These are phyloP conservation scores for Pammene fasciana DNA, from an alignment of 2,888 invertebrate species.

Conservation along the genomic window DNA sequence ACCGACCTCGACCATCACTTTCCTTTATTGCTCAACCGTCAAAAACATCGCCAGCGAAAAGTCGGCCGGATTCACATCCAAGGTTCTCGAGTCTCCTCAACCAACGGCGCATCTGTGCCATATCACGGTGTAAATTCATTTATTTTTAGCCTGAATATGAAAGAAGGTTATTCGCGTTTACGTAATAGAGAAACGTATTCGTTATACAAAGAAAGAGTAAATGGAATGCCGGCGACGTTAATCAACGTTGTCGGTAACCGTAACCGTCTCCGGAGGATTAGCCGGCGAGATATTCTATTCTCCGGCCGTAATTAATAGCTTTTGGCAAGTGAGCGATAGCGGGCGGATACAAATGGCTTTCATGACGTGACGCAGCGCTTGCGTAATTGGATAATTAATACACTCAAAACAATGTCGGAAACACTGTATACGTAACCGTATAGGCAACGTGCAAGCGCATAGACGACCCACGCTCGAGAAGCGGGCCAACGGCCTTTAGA, in stretches of 20 bases:
- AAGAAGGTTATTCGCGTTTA: slow-evolving; percentile 71
- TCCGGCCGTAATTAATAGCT: slow-evolving; percentile 80
- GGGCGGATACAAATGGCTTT: slow-evolving; percentile 68
- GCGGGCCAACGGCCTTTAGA: slow-evolving; percentile 73
- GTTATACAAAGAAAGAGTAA: slow-evolving; percentile 68
- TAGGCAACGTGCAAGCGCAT: slow-evolving; percentile 64
- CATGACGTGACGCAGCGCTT: slow-evolving; percentile 69
- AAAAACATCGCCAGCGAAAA: slow-evolving; percentile 50
- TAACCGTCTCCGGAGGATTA: slow-evolving; percentile 80
- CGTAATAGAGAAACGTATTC: slow-evolving; percentile 65
- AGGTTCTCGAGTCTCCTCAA: too few species aligned
- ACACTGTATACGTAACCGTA: slow-evolving; percentile 55
- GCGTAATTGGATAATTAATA: slow-evolving; percentile 74
- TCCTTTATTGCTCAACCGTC: slow-evolving; percentile 59
- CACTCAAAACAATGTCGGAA: slow-evolving; percentile 65
- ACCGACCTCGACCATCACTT: slow-evolving; percentile 57
- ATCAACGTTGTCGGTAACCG: slow-evolving; percentile 80
- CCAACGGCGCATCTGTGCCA: slow-evolving; percentile 61
- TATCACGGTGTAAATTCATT: slow-evolving; percentile 69
- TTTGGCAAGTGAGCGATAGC: slow-evolving; percentile 79
- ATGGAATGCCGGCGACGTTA: slow-evolving; percentile 76
- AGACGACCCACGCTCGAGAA: slow-evolving; percentile 71
- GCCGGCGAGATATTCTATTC: slow-evolving; percentile 80
- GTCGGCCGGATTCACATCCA: slow-evolving; percentile 54
- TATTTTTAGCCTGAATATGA: slow-evolving; percentile 68